Conservation (phyloP, 2,113 vertebrate genomes). For the Daboia siamensis region DNA sequence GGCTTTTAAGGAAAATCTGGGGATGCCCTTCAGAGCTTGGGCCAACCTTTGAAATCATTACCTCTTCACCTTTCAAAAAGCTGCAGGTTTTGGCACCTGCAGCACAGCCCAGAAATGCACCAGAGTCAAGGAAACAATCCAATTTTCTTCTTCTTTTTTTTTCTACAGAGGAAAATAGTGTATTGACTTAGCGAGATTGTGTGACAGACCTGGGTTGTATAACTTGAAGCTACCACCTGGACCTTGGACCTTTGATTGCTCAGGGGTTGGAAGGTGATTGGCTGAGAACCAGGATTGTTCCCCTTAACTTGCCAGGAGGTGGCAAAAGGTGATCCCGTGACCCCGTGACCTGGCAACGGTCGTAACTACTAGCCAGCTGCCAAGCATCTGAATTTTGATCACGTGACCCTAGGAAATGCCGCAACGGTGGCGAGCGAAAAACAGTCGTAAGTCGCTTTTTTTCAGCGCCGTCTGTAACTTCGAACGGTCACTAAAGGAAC, state of each 20-base stretch:
- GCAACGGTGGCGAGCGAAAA: background rate
- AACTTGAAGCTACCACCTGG: slow-evolving; percentile 17
- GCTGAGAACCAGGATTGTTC: background rate
- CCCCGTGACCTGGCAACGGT: background rate
- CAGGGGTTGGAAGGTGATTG: background rate
- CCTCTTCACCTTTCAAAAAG: background rate
- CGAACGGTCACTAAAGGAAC: background rate
- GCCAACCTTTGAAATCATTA: background rate
- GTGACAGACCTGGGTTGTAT: slow-evolving; percentile 17
- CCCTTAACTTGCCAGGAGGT: background rate
- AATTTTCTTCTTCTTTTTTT: background rate
- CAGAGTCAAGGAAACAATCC: background rate
- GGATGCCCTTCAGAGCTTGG: background rate
- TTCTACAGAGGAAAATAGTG: background rate
- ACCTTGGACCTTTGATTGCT: slow-evolving; percentile 34
- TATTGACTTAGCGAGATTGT: background rate
- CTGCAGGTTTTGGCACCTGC: background rate
- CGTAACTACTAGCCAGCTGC: background rate
- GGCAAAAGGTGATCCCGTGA: background rate
- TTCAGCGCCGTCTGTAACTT: background rate
- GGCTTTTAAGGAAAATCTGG: background rate
- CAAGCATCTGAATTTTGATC: background rate
- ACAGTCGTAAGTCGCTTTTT: background rate
- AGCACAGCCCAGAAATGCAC: background rate
- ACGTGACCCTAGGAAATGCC: background rate